Evolutionary conservation across 2,888 invertebrate genomes (phyloP).

Genomic region (Pollenia amentaria): DNA sequence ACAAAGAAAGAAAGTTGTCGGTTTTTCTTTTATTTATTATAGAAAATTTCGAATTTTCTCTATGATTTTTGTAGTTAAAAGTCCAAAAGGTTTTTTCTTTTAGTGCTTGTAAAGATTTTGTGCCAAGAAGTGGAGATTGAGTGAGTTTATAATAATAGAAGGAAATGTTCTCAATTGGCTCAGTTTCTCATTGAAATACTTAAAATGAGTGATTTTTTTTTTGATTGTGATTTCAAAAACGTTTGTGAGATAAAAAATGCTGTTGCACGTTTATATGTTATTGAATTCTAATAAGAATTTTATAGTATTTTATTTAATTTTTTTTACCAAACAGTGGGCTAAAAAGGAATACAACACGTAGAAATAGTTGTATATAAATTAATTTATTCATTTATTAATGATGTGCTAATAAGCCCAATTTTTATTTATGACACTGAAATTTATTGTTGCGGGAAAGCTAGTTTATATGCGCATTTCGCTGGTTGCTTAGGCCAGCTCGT

Average conservation of each 20-base stretch:
- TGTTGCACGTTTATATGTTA: constrained; percentile 69
- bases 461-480: no score
- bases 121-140: constrained; percentile 30
- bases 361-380: not conserved
- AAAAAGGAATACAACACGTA: not conserved
- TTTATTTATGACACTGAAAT: no score
- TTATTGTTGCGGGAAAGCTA: no score
- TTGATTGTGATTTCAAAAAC: not conserved
- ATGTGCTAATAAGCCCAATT: no score
- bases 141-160: not conserved
- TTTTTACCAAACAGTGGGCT: constrained; percentile 41
- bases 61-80: constrained; percentile 22
- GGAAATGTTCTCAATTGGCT: not conserved
- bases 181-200: constrained; percentile 19
- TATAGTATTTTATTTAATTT: constrained; percentile 57
- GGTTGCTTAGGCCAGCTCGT: no score
- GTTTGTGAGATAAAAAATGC: constrained; percentile 28
- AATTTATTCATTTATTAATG: no score
- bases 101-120: constrained; percentile 28
- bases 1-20: constrained; percentile 70
- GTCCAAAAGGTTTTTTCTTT: constrained; percentile 30
- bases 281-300: constrained; percentile 69
- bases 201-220: constrained; percentile 27
- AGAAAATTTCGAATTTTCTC: constrained; percentile 54
- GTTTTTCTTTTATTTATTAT: constrained; percentile 56